phyloP scores from a whole-genome alignment of 2,888 invertebrate genomes.

The Amiota minor region DNA sequence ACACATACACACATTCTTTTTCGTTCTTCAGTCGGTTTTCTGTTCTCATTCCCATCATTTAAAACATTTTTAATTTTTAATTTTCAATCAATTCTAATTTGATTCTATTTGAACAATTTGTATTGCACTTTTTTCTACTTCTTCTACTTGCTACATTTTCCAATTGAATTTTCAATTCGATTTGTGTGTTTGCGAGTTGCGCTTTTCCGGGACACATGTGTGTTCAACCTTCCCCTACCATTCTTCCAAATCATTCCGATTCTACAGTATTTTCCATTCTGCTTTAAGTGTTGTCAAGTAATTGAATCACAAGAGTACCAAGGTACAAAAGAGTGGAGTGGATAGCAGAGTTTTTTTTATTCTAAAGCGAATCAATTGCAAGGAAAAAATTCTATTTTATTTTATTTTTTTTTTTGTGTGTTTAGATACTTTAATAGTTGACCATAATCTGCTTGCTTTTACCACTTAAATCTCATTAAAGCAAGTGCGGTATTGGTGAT shows the following conservation, averaged over 20 bases:
- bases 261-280: too few relatives aligned
- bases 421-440: background rate
- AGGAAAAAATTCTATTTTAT: too few relatives aligned
- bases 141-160: background rate
- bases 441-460: background rate
- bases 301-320: too few relatives aligned
- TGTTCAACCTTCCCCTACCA: too few relatives aligned
- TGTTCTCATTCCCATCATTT: background rate
- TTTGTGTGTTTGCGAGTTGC: background rate
- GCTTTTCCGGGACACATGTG: constrained; percentile 5
- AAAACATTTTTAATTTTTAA: constrained; percentile 22
- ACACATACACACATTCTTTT: background rate
- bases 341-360: too few relatives aligned
- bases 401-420: too few relatives aligned
- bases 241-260: too few relatives aligned
- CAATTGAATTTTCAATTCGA: constrained; percentile 3
- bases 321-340: too few relatives aligned
- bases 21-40: background rate
- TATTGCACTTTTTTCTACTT: constrained; percentile 6
- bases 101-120: constrained; percentile 17
- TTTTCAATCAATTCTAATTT: constrained; percentile 24
- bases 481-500: background rate
- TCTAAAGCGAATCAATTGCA: too few relatives aligned
- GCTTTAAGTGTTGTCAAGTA: too few relatives aligned
- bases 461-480: constrained; percentile 13